Percentiles rank a stretch among this genome's conserved stretches.
These are phyloP conservation scores for Polypedilum vanderplanki DNA, from an alignment of 1,140 invertebrate species.

Conservation along the genomic window DNA sequence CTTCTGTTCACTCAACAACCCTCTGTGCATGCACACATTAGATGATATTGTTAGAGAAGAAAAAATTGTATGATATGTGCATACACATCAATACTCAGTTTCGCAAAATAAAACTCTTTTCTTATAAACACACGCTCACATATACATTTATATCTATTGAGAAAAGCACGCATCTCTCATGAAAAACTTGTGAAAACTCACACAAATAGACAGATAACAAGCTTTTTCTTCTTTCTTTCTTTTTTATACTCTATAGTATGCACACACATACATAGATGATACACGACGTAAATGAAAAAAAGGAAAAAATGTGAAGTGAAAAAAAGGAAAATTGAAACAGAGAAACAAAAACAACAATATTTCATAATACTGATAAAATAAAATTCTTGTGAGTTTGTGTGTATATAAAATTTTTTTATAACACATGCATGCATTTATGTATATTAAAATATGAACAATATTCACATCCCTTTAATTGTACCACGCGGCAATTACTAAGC, in stretches of 20 bases:
- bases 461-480: slow-evolving; percentile 24
- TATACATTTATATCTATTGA: neutral
- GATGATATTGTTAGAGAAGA: neutral
- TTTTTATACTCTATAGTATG: neutral
- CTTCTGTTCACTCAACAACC: neutral
- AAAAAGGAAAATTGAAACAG: slow-evolving; percentile 20
- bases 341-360: neutral
- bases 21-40: neutral
- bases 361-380: neutral
- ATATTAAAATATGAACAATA: neutral
- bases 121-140: neutral
- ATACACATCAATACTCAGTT: slow-evolving; percentile 7
- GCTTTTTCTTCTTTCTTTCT: neutral
- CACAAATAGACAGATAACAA: slow-evolving; percentile 13
- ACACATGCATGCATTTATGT: neutral
- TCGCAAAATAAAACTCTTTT: neutral
- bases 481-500: slow-evolving; percentile 15
- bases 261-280: neutral
- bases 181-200: slow-evolving; percentile 17
- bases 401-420: neutral
- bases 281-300: neutral
- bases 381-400: neutral
- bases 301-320: neutral
- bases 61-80: neutral
- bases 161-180: slow-evolving; percentile 10